Conservation (phyloP, 2,797 vertebrate species). For the Gallinago stenura region DNA sequence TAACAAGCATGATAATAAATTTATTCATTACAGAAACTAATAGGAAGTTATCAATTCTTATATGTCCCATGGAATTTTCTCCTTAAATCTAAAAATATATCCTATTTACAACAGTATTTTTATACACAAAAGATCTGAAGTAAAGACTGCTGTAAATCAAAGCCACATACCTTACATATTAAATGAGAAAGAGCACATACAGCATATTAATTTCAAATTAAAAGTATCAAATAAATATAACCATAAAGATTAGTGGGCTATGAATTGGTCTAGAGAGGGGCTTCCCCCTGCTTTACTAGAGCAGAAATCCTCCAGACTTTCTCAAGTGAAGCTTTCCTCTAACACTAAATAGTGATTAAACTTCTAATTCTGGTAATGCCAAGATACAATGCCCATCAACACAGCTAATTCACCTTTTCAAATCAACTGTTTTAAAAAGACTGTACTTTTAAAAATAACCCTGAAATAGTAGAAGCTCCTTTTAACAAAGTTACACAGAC, state of each 20-base stretch:
- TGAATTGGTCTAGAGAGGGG: neutral
- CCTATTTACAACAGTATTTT: neutral
- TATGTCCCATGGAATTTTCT: neutral
- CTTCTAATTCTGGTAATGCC: neutral
- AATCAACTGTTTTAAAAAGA: neutral
- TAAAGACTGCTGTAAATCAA: neutral
- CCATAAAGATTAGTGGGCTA: neutral
- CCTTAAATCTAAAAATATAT: neutral
- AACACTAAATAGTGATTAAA: neutral
- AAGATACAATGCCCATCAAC: neutral
- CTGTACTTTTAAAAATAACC: neutral
- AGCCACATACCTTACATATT: neutral
- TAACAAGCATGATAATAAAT: neutral
- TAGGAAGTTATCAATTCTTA: neutral
- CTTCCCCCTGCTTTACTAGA: neutral
- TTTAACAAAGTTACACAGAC: constrained; percentile 10
- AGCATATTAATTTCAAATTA: neutral
- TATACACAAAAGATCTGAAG: neutral
- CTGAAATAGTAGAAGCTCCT: neutral
- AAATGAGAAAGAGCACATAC: neutral
- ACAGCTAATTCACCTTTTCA: neutral
- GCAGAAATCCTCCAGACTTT: neutral
- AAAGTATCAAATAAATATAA: neutral
- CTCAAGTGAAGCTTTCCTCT: neutral
- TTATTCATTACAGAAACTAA: neutral